Evolutionary conservation across 2,888 invertebrate species (phyloP), one percentile per base, ranked within the genome.

Genomic region (Eugnorisma glareosa): DNA sequence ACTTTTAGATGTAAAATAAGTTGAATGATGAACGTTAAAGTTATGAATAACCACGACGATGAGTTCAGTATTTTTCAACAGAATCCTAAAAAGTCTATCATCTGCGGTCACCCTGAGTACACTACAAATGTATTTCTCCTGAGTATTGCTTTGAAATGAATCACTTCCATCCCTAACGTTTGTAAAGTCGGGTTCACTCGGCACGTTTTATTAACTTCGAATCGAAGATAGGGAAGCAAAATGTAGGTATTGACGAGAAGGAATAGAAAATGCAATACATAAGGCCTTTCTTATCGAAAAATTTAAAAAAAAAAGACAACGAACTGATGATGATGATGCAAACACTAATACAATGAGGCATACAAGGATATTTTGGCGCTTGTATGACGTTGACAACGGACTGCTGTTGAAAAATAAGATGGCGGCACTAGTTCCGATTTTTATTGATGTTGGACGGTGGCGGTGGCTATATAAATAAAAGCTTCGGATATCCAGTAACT

Each of bases 131-230:
- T 73, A 78, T 82, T 82, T 67, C 83, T 82, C 83, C 43, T 31
- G 73, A 70, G 81, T 69, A 81, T 81, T 73, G 72, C 81, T 83
- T 78, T 61, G 79, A 83, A 78, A n/a, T n/a, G n/a, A n/a, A 83
- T 82, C 48, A 83, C 61, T 83, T 70, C 69, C 54, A 73, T 57
- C 68, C 35, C 43, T 35, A 73, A 35, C 54, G 66, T 69, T 67
- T 43, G 76, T 61, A 43, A 61, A 77, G 69, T n/a, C 48, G 70
- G 35, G 66, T 67, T 73, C 59, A 57, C 35, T 70, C 72, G 61
- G 45, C 51, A 66, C 59, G 31, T 69, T 61, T 59, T 82, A 66
- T 67, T 75, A 59, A 75, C 75, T 74, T 2, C 28, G 35, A 13
- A 18, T 59, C 43, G n/a, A 67, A 45, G 13, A 5, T 63, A 37